Percentiles rank a stretch among this genome's conserved stretches.
These are phyloP conservation scores for Delia radicum DNA, from an alignment of 1,140 invertebrate genomes.

Conservation along the genomic window DNA sequence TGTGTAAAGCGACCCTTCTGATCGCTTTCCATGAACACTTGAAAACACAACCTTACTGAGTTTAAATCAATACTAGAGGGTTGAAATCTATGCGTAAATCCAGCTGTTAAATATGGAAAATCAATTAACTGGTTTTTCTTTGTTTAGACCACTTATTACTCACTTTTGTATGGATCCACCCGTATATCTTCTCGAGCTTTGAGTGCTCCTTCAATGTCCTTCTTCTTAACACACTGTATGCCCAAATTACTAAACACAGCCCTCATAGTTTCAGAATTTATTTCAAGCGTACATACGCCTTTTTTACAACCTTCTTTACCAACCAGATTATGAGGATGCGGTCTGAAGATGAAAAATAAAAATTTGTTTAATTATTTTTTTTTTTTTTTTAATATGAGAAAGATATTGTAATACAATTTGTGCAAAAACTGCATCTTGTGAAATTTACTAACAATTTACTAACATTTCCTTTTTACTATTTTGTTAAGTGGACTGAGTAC, in stretches of 20 bases:
- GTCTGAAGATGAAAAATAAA: too few relatives aligned
- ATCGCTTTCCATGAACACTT: constrained; percentile 88
- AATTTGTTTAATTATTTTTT: too few relatives aligned
- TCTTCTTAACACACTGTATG: constrained; percentile 95
- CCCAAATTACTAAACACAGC: constrained; percentile 87
- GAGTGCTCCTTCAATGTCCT: constrained; percentile 84
- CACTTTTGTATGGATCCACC: constrained; percentile 93
- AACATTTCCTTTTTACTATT: too few relatives aligned
- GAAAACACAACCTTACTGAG: constrained; percentile 89
- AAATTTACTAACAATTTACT: too few relatives aligned
- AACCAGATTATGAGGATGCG: constrained; percentile 96
- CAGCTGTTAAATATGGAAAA: too few relatives aligned
- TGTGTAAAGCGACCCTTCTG: constrained; percentile 60
- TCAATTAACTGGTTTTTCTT: too few relatives aligned
- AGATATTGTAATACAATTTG: too few relatives aligned
- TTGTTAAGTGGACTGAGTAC: too few relatives aligned
- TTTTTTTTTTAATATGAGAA: too few relatives aligned
- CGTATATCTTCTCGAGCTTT: constrained; percentile 75
- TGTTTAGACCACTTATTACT: constrained; percentile 53
- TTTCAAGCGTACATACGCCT: constrained; percentile 83
- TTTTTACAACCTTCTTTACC: constrained; percentile 80
- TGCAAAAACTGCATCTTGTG: too few relatives aligned
- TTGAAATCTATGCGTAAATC: constrained; percentile 79
- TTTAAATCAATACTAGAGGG: constrained; percentile 88
- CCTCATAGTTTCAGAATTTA: constrained; percentile 66